These are phyloP conservation scores for Palythoa caribaeorum DNA, from an alignment of 92 coral and sea anemone genomes.

Conservation along the genomic window DNA sequence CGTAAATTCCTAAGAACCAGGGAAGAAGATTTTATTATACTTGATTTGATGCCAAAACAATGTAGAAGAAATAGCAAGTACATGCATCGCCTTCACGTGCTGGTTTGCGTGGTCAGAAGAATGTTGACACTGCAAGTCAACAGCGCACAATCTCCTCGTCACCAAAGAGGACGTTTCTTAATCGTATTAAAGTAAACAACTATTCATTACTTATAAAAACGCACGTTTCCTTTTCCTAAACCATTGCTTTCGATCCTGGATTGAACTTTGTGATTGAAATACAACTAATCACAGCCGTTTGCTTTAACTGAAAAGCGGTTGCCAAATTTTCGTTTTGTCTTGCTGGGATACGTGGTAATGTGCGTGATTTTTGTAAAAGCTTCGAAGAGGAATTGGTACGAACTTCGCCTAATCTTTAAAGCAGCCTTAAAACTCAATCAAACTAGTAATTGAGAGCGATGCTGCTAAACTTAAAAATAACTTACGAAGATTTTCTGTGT, in stretches of 20 bases:
- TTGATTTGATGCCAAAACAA: slow-evolving; percentile 7
- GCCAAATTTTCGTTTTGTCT: neutral
- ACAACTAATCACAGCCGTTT: slow-evolving; percentile 7
- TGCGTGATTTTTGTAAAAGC: neutral
- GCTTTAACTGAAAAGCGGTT: neutral
- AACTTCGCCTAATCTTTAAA: slow-evolving; percentile 19
- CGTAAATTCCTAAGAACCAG: neutral
- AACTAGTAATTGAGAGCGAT: neutral
- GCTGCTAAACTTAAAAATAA: neutral
- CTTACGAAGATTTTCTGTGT: neutral
- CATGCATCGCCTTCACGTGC: neutral
- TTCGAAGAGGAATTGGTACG: neutral
- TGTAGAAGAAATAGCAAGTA: neutral
- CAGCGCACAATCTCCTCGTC: slow-evolving; percentile 1
- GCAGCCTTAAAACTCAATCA: neutral
- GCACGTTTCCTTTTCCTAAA: slow-evolving; percentile 40
- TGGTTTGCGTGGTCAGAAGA: slow-evolving; percentile 13
- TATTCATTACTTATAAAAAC: slow-evolving; percentile 34
- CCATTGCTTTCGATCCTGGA: neutral
- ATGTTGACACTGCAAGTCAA: slow-evolving; percentile 18
- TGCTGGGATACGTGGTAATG: neutral
- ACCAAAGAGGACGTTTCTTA: neutral
- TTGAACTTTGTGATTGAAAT: neutral
- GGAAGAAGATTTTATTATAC: neutral
- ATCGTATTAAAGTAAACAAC: slow-evolving; percentile 37